Base-by-base conservation (phyloP, 2,888 invertebrate genomes). In the Neocrepidodera transversa region DNA sequence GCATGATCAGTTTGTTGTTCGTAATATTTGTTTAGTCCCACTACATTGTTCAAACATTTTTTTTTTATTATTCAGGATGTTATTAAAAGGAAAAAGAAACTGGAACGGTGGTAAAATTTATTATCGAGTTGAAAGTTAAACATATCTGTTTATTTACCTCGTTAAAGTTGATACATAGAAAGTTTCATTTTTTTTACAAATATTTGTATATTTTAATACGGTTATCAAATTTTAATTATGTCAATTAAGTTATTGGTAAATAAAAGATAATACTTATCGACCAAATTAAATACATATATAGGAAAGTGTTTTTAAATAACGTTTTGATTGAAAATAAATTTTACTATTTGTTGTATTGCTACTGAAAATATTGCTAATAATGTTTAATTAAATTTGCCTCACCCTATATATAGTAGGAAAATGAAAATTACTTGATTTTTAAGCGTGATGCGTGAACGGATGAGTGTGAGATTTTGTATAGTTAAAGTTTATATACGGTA, bases 21-120 rank as follows among this genome's bases (percentile, higher is more conserved):
- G 43, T 53, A 53, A 53, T 53, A 53, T 53, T 53, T 53, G 45
- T 28, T 10, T 14, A 54, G 47, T 14, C 35, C 18, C 45, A 36
- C 35, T 45, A 32, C 30, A 45, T 47, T 45, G 54, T 54, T 54
- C 26, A 54, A 45, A 54, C 45, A 35, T 36, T 54, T 54, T n/a
- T n/a, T n/a, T n/a, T n/a, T 54, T 54, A 47, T 54, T 54, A 35
- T 54, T 45, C 45, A 54, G 54, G 54, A 54, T 54, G 54, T 54
- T 54, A 45, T 45, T 54, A 54, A 32, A 47, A 47, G 32, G 20
- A 52, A 54, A 40, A 26, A 50, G n/a, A 52, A 52, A 52, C 43
- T 52, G 52, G 54, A 45, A 54, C 54, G 54, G 45, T 54, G 54
- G 54, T 54, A 54, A 54, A 54, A 54, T 54, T 54, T 54, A 54